These are phyloP conservation scores for Sminthurides aquaticus DNA, from an alignment of 2,888 invertebrate genomes.

Conservation along the genomic window DNA sequence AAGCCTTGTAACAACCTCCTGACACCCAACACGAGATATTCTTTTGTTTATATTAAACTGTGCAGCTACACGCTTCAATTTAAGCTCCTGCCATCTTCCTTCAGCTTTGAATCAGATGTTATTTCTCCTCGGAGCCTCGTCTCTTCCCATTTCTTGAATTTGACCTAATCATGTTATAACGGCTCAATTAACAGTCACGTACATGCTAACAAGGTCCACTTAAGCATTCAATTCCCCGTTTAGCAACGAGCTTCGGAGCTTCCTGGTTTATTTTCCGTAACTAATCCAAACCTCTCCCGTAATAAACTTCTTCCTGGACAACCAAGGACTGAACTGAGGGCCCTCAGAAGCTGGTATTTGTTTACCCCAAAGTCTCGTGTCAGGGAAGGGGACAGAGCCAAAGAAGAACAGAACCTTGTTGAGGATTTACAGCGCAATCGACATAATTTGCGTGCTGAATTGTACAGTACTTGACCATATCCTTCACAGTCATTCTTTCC, in stretches of 20 bases:
- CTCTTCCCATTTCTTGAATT: background rate
- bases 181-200: slow-evolving; percentile 16
- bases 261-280: background rate
- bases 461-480: no score
- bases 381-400: no score
- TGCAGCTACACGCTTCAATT: background rate
- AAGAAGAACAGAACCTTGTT: no score
- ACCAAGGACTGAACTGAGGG: no score
- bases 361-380: background rate
- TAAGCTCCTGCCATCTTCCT: background rate
- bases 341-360: background rate
- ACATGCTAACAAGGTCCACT: no score
- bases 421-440: no score
- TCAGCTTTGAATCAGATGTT: background rate
- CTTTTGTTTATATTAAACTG: background rate
- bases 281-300: background rate
- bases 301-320: background rate
- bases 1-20: no score
- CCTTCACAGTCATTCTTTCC: no score
- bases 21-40: background rate
- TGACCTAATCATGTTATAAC: slow-evolving; percentile 5
- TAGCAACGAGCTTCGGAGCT: background rate
- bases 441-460: background rate
- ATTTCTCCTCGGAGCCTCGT: background rate
- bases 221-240: no score